Base-by-base conservation (phyloP, 2,888 invertebrate genomes). In the Drosophila villosipedis region DNA sequence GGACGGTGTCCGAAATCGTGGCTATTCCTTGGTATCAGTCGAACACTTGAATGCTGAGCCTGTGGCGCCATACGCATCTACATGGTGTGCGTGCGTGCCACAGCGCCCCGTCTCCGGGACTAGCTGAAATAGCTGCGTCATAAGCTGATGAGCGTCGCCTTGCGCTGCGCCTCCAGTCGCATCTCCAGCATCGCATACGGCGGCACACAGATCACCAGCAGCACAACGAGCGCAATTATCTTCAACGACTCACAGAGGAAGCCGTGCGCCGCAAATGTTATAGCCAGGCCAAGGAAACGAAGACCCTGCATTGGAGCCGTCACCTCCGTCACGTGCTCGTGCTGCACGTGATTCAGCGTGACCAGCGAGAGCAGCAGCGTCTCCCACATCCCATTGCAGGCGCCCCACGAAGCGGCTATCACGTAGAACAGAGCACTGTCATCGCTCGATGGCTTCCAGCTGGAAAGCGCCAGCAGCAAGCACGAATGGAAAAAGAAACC, bases 341-440 rank as follows among this genome's bases (percentile, higher is more conserved):
- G 78, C 54, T 82, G 79, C n/a, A 92, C 86, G 65, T 93, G 94
- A 63, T 93, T 94, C 9, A 93, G 84, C 5, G 93, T 93, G 50
- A 93, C 91, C 68, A 93, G 78, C n/a, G 93, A 92, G 54, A 93
- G 94, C 60, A 94, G 92, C 30, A 95, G 92, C 5, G 96, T 96
- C 90, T 97, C 97, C 97, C 97, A 97, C 80, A 97, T 96, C 28
- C 96, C 96, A 65, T 97, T 97, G 92, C 97, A 97, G 4, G 97
- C 97, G 22, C 97, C 97, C 97, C 97, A 97, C 0, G 97, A 96
- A 0, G 97, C 97, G 4, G 97, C 96, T 60, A 97, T 96, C 30
- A 97, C 96, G 80, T 97, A 97, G 71, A 97, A 97, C 61, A 97
- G 94, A 1, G 97, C 97, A 22, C 96, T 95, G 86, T 97, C 97